Base-by-base conservation (phyloP, 2,888 invertebrate genomes). In the Plusia festucae region DNA sequence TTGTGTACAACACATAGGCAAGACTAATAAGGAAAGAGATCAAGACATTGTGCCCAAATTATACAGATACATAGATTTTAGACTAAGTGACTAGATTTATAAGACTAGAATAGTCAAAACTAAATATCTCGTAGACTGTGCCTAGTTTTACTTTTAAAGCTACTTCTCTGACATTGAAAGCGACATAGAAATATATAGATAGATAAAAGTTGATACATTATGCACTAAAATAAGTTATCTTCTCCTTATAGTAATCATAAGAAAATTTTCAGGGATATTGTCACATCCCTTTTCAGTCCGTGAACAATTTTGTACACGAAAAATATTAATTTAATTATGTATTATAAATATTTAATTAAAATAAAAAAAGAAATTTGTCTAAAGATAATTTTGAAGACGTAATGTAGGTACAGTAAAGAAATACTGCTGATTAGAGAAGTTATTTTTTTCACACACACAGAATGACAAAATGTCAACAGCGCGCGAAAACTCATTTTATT, bases 181-280 rank as follows among this genome's bases (percentile, higher is more conserved):
- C 93, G 93, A 93, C 87, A 91, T 92, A 91, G 87, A 93, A 91
- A 91, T 90, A 88, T 88, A 90, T 89, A 88, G 88, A 89, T 87
- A 91, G 87, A 86, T 85, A 88, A 86, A 88, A 88, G 87, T 86
- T 87, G 85, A 88, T 91, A 90, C 87, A 86, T 87, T 88, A 82
- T 81, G 90, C 89, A 85, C 89, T 93, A 91, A 92, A 92, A 93
- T 93, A 93, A 79, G 75, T 81, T 89, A 89, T 85, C 84, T 85
- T 90, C 87, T 88, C 88, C 93, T 93, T 93, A 94, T 81, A 88
- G 88, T 94, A 94, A 93, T 94, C 94, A 94, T 94, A 94, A 94
- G 94, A 94, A 92, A 93, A 91, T 90, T 87, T 85, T 85, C 79
- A 76, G 88, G 88, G 89, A 88, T 79, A 57, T 63, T 70, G 62